phyloP scores from a whole-genome alignment of 2,113 vertebrate species.

The Grantiella picta region DNA sequence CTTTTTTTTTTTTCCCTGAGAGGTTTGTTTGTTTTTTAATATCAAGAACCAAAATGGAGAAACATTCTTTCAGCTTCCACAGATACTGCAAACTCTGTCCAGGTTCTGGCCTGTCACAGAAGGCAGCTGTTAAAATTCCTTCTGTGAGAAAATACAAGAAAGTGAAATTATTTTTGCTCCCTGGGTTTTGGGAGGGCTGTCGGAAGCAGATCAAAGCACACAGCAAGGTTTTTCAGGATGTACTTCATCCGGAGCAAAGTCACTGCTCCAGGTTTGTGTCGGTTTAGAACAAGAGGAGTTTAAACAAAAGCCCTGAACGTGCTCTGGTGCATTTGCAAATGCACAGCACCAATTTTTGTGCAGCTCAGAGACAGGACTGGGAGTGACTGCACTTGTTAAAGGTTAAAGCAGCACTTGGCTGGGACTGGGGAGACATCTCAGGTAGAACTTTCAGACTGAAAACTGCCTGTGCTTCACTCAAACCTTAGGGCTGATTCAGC shows the following conservation, averaged over 20 bases:
- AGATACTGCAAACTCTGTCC: background rate
- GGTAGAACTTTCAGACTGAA: background rate
- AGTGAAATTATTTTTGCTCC: background rate
- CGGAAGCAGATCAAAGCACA: background rate
- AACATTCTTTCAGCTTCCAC: background rate
- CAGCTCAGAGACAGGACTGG: background rate
- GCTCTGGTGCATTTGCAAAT: background rate
- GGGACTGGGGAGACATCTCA: background rate
- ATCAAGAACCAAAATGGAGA: conserved; percentile 6
- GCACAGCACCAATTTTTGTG: background rate
- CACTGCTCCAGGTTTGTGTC: background rate
- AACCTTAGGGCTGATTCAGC: background rate
- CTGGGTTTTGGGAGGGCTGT: background rate
- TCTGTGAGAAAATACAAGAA: background rate
- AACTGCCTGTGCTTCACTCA: background rate
- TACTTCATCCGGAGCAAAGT: background rate
- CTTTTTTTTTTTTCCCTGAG: background rate
- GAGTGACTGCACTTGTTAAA: background rate
- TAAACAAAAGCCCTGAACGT: background rate
- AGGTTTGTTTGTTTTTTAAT: background rate
- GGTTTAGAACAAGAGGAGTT: background rate
- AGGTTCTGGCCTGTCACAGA: background rate
- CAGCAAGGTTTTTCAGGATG: background rate
- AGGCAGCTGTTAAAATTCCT: background rate
- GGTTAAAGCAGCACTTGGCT: background rate